A percentile compares a stretch with the other conserved stretches of the same genome.
These are phyloP conservation scores for Hippocampus zosterae DNA, from an alignment of 2,113 vertebrate genomes.

Conservation along the genomic window DNA sequence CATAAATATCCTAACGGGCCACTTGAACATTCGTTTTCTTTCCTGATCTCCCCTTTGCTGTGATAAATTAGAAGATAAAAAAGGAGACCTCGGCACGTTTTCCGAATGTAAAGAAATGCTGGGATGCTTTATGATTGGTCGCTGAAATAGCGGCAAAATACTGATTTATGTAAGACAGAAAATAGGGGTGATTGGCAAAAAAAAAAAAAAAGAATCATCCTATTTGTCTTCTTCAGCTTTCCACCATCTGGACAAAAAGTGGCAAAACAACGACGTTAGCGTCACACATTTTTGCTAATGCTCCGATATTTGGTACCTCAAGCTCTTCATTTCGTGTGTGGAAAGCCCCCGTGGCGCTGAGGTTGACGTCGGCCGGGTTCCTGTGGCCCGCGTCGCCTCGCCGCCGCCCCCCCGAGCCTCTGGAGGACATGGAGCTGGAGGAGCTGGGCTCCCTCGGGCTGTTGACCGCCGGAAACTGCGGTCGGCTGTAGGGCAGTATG, in stretches of 20 bases:
- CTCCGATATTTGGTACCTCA: slow-evolving; percentile 74
- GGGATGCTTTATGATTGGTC: slow-evolving; percentile 72
- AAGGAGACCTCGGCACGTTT: slow-evolving; percentile 69
- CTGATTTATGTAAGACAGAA: slow-evolving; percentile 79
- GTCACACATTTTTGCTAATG: not conserved
- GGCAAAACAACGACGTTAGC: slow-evolving; percentile 8
- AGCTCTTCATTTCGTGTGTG: slow-evolving; percentile 88
- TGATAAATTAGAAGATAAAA: slow-evolving; percentile 71
- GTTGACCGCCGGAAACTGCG: slow-evolving; percentile 92
- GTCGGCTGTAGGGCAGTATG: slow-evolving; percentile 93
- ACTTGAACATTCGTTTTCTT: slow-evolving; percentile 49
- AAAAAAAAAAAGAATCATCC: slow-evolving; percentile 52
- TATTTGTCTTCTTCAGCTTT: slow-evolving; percentile 84
- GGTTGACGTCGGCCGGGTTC: slow-evolving; percentile 81
- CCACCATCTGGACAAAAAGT: slow-evolving; percentile 79
- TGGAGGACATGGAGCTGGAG: slow-evolving; percentile 96
- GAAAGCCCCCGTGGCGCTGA: slow-evolving; percentile 86
- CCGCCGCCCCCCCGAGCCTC: slow-evolving; percentile 89
- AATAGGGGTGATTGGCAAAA: slow-evolving; percentile 72
- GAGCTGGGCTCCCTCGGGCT: slow-evolving; percentile 93
- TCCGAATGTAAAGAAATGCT: slow-evolving; percentile 78
- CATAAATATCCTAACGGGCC: slow-evolving; percentile 64
- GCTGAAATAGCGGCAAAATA: slow-evolving; percentile 83
- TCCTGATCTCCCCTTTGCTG: slow-evolving; percentile 41
- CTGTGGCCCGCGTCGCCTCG: slow-evolving; percentile 84